Percentiles rank a stretch among this genome's conserved stretches.
Conservation (phyloP, 2,888 invertebrate species). For the Eutolmus rufibarbis region DNA sequence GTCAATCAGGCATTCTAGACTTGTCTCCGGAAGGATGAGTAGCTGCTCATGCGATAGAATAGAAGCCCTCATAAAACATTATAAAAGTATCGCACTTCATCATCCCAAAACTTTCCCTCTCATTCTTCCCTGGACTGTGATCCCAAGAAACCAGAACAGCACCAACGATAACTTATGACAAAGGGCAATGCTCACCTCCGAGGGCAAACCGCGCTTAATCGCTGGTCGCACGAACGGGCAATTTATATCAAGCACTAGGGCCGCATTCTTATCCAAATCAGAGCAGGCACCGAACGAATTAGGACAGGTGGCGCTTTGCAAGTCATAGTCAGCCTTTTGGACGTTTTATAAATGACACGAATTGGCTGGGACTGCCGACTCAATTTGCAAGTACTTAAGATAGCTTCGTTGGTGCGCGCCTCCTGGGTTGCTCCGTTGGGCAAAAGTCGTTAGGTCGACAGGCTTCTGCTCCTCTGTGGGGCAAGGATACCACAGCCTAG, state of each 20-base stretch:
- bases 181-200: neutral
- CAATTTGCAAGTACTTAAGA: conserved; percentile 40
- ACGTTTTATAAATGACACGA: conserved; percentile 36
- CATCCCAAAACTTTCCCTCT: neutral
- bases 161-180: neutral
- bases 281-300: neutral
- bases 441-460: conserved; percentile 12
- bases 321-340: conserved; percentile 22
- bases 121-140: neutral
- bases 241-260: conserved; percentile 9
- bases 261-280: conserved; percentile 35
- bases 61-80: neutral
- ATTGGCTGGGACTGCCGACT: conserved; percentile 37
- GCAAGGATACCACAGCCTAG: neutral
- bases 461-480: neutral
- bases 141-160: neutral
- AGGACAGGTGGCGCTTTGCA: conserved; percentile 24
- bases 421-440: neutral
- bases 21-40: neutral
- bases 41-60: neutral
- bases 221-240: conserved; percentile 9
- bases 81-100: neutral
- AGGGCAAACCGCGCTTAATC: neutral
- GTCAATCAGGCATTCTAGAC: neutral
- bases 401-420: neutral